A percentile compares a stretch with the other conserved stretches of the same genome.
Evolutionary conservation across 2,113 vertebrate species (phyloP).

Genomic region (Notiomystis cincta): DNA sequence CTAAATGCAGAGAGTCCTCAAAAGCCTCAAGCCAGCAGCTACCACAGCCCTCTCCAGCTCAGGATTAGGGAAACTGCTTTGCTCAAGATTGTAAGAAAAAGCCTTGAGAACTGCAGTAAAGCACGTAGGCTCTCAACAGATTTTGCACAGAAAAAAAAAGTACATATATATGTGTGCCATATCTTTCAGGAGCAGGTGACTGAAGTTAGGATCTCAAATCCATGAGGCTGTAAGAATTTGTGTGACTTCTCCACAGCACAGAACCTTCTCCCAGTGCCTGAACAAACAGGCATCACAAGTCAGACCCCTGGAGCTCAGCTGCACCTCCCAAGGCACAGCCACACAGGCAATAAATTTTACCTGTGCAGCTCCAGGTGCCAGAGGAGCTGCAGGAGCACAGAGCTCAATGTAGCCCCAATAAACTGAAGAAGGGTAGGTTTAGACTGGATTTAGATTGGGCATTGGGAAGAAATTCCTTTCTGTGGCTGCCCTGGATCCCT

Average conservation of each 20-base stretch:
- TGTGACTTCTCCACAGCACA: neutral
- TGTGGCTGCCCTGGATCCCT: neutral
- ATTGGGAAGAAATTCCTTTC: neutral
- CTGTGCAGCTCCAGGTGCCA: neutral
- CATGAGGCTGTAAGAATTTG: accelerated
- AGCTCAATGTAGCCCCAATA: accelerated
- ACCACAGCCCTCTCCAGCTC: no score
- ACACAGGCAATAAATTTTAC: accelerated
- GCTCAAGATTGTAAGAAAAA: accelerated
- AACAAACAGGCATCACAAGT: neutral
- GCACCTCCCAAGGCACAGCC: neutral
- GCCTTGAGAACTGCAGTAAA: neutral
- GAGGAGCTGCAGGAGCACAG: neutral
- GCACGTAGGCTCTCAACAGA: neutral
- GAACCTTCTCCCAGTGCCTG: accelerated
- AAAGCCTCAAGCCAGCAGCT: neutral
- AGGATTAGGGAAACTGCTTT: neutral
- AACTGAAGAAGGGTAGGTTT: neutral
- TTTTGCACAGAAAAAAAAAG: accelerated
- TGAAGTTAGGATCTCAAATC: neutral
- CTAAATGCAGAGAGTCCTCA: accelerated
- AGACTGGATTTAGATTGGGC: neutral
- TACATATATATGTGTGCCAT: accelerated
- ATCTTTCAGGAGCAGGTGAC: neutral
- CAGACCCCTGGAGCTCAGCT: neutral